Evolutionary conservation across 2,113 vertebrate species (phyloP).

Genomic region (Cochlearius cochlearius): DNA sequence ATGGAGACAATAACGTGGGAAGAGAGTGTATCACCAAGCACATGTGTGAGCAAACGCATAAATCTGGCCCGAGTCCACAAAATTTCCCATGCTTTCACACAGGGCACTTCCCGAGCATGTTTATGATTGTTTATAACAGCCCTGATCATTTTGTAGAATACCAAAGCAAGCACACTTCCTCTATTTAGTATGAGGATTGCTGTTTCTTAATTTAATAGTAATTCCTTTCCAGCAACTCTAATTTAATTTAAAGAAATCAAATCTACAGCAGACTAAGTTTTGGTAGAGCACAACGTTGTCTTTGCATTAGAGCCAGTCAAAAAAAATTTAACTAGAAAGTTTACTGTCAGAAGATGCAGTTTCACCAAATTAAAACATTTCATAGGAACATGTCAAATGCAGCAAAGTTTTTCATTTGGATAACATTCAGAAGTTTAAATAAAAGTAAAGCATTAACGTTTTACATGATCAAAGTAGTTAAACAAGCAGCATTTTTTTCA

Average conservation of each 20-base stretch:
- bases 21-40: background rate
- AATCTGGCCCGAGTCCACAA: background rate
- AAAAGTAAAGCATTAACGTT: background rate
- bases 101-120: background rate
- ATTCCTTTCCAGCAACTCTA: background rate
- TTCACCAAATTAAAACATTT: background rate
- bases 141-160: background rate
- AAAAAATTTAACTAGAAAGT: background rate
- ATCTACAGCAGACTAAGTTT: background rate
- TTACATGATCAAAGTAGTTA: background rate
- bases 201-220: background rate
- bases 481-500: background rate
- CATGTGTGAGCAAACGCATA: background rate
- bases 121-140: background rate
- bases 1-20: background rate
- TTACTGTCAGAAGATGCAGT: background rate
- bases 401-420: background rate
- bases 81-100: background rate
- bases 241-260: conserved; percentile 19
- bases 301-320: background rate
- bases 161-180: background rate
- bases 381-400: background rate
- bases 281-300: background rate
- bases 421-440: background rate
- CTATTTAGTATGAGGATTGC: background rate